phyloP scores from a whole-genome alignment of 2,797 vertebrate species.

The Luscinia megarhynchos region DNA sequence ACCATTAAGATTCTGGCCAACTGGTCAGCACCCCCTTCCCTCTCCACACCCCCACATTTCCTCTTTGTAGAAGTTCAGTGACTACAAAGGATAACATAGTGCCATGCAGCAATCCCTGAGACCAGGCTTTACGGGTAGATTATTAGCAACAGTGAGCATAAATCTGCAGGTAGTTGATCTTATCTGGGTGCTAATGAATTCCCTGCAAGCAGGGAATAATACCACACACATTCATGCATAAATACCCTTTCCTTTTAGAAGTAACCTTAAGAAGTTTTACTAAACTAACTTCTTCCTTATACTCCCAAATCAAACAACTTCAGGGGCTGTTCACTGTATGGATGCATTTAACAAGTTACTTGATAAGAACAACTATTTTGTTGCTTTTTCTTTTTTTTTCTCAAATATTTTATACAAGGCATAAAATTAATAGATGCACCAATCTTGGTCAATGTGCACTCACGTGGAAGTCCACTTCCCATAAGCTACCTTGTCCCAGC shows the following conservation, averaged over 20 bases:
- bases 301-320: not conserved
- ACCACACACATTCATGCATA: not conserved
- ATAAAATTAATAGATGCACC: not conserved
- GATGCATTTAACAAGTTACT: not conserved
- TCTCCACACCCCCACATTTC: not conserved
- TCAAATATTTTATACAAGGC: not conserved
- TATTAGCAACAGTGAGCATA: not conserved
- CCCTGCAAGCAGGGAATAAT: not conserved
- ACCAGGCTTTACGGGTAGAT: not conserved
- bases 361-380: not conserved
- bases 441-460: not conserved
- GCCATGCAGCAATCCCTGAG: not conserved
- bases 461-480: not conserved
- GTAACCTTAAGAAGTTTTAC: not conserved
- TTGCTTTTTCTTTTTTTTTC: not conserved
- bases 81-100: not conserved
- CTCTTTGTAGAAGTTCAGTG: not conserved
- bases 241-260: not conserved
- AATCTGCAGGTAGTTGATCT: not conserved
- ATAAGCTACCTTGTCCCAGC: not conserved
- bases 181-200: not conserved
- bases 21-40: not conserved
- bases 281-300: not conserved
- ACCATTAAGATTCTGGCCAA: not conserved
- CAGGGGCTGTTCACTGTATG: not conserved